Evolutionary conservation across 2,797 vertebrate species (phyloP), one percentile per base, ranked within the genome.

Genomic region (Gorsachius magnificus): DNA sequence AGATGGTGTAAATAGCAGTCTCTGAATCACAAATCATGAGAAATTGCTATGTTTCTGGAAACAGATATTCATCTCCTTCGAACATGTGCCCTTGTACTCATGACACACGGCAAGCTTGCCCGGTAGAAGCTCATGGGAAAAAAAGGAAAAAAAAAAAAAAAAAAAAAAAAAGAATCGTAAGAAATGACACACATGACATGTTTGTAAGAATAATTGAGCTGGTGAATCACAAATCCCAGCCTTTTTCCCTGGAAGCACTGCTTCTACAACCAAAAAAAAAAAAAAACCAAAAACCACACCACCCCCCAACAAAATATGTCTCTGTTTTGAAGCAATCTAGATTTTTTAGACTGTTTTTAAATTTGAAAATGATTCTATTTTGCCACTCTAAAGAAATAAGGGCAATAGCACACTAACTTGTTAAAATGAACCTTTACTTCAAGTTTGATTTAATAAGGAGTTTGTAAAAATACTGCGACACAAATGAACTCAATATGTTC

Each of bases 21-120:
- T 87, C 83, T 80, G 77, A 83, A 92, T 81, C 78, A 89, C 82
- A 90, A 94, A 87, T 91, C 71, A 70, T 58, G 54, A 94, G 69
- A 75, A 93, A 93, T 51, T 87, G 86, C 81, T 43, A n/a, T 28
- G 63, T 85, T 92, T 89, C 75, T 95, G 71, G 79, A 93, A 86
- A 90, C 1, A 10, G 56, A 20, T 88, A 92, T 71, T 92, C 29
- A 95, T 96, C 69, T 93, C 75, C 63, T 83, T 51, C 28, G 63
- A 96, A 87, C 61, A 71, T 11, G 22, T 35, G 68, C 56, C 51
- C 82, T 74, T 88, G 54, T 10, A 2, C 33, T 87, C 46, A 72
- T 26, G 87, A 95, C 8, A 4, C n/a, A 77, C 3, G 9, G 50
- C 15, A 80, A 54, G 28, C 66, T 90, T 69, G 88, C 75, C 77